phyloP scores from a whole-genome alignment of 2,888 invertebrate genomes.

The Cepaea hortensis region DNA sequence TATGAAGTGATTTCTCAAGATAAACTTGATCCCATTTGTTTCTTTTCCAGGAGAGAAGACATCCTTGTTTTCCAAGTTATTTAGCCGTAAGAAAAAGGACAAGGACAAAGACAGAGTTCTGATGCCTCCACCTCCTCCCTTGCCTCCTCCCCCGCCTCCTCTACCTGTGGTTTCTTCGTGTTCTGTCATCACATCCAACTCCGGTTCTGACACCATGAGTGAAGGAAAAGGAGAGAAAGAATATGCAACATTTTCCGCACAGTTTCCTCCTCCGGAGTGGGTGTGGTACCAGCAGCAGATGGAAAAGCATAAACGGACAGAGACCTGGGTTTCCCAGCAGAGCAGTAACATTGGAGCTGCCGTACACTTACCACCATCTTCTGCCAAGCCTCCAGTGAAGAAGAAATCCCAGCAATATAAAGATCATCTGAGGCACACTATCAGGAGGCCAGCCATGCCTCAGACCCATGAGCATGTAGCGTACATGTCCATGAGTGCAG shows the following conservation, averaged over 20 bases:
- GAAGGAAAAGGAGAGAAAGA: constrained; percentile 78
- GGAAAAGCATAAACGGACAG: constrained; percentile 66
- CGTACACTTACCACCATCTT: neutral
- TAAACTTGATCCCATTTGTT: neutral
- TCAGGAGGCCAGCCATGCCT: neutral
- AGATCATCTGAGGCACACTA: neutral
- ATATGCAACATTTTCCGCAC: constrained; percentile 89
- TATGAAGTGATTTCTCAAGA: neutral
- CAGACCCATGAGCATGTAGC: neutral
- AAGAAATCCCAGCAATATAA: neutral
- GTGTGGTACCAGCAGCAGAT: constrained; percentile 71
- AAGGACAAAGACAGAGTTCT: constrained; percentile 38
- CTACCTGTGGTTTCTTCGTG: neutral
- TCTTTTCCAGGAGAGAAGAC: constrained; percentile 70
- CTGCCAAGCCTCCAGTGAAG: constrained; percentile 12
- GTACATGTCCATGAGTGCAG: constrained; percentile 39
- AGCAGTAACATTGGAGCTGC: constrained; percentile 17
- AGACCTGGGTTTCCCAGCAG: constrained; percentile 68
- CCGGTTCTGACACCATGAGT: constrained; percentile 21
- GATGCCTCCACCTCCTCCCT: constrained; percentile 42
- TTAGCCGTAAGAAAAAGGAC: constrained; percentile 87
- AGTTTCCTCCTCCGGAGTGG: constrained; percentile 96
- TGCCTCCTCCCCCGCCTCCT: constrained; percentile 26
- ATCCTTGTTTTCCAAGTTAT: constrained; percentile 79
- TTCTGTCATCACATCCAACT: constrained; percentile 3